Evolutionary conservation across 2,797 vertebrate genomes (phyloP).

Genomic region (Falco peregrinus): DNA sequence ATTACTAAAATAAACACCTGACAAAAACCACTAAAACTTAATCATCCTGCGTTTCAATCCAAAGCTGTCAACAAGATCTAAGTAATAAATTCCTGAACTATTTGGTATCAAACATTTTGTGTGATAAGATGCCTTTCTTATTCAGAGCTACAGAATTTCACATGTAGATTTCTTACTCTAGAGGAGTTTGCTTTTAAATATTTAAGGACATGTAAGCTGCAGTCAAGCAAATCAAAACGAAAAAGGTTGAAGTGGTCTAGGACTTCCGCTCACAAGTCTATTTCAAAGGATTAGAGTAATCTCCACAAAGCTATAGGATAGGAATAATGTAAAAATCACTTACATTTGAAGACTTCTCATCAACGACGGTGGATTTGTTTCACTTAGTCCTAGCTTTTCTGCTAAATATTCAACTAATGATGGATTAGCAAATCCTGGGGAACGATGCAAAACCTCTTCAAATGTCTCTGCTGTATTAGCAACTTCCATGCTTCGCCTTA

Average conservation of each 20-base stretch:
- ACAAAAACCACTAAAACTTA: neutral
- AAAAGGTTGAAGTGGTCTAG: neutral
- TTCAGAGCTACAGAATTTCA: neutral
- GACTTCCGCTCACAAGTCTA: neutral
- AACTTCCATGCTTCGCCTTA: constrained; percentile 84
- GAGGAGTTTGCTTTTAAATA: neutral
- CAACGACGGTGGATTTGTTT: constrained; percentile 90
- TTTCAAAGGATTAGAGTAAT: constrained; percentile 36
- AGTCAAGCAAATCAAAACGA: neutral
- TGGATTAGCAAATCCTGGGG: constrained; percentile 93
- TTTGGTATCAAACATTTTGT: neutral
- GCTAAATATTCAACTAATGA: constrained; percentile 91
- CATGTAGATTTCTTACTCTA: neutral
- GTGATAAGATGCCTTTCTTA: neutral
- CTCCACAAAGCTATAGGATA: neutral
- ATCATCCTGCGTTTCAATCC: neutral
- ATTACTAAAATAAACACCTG: neutral
- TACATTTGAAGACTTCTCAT: constrained; percentile 97
- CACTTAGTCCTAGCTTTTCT: constrained; percentile 88
- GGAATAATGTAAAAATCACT: constrained; percentile 8
- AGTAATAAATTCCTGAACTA: neutral
- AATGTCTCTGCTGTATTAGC: constrained; percentile 85
- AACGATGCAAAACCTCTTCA: constrained; percentile 84
- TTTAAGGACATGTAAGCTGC: neutral
- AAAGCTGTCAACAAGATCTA: neutral